These are phyloP conservation scores for Pocillopora meandrina DNA, from an alignment of 92 coral and sea anemone genomes.

Conservation along the genomic window DNA sequence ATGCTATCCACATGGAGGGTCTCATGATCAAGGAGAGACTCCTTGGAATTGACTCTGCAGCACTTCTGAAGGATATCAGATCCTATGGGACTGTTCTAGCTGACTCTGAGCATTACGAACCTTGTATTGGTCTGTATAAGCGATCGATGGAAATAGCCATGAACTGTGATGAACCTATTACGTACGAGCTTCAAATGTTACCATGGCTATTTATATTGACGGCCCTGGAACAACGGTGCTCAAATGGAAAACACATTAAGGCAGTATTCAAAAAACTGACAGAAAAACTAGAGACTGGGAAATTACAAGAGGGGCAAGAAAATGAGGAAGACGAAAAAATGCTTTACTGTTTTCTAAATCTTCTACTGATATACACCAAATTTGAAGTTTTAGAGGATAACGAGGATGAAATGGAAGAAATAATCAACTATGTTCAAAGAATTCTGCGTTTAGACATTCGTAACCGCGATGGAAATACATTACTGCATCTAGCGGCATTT, in stretches of 20 bases:
- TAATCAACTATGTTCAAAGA: constrained; percentile 4
- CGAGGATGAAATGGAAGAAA: not conserved
- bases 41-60: constrained; percentile 48
- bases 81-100: constrained; percentile 61
- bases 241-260: too few species aligned
- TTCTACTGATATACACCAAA: constrained; percentile 15
- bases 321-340: too few species aligned
- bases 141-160: constrained; percentile 77
- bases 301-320: too few species aligned
- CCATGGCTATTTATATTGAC: constrained; percentile 60
- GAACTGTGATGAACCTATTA: constrained; percentile 46
- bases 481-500: constrained; percentile 47
- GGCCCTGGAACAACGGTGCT: not conserved
- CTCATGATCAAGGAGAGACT: constrained; percentile 44
- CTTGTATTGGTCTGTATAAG: constrained; percentile 58
- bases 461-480: constrained; percentile 48
- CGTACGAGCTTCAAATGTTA: constrained; percentile 53
- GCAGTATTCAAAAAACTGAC: too few species aligned
- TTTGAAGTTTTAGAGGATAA: constrained; percentile 23
- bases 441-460: constrained; percentile 63
- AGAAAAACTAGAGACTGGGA: too few species aligned
- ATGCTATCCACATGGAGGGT: constrained; percentile 25
- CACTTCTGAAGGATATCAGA: constrained; percentile 58
- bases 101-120: constrained; percentile 60
- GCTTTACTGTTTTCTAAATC: too few species aligned